Evolutionary conservation across 1,140 invertebrate genomes (phyloP), one percentile per base, ranked within the genome.

Genomic region (Macrostomum lignano): DNA sequence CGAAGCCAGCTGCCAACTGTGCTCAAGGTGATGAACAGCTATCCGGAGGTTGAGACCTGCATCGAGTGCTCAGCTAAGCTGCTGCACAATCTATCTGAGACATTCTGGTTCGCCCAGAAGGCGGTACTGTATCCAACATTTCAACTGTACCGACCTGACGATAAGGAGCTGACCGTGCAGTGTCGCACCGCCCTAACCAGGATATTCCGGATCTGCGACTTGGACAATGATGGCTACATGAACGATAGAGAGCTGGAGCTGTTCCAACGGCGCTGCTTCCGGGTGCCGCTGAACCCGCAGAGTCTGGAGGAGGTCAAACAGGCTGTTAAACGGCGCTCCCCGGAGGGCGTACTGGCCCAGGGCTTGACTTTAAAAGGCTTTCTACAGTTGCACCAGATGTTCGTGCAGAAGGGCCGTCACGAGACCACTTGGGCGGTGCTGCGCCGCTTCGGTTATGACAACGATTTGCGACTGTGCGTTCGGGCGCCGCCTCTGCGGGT

Each of bases 361-460:
- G 74, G 73, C 36, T 72, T 96, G 25, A 91, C 84, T 30, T 62
- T 93, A 39, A 74, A 39, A 68, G 73, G 88, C 28, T 98, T 96
- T 58, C 68, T 93, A 41, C 91, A 81, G 55, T 66, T 98, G 23
- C 84, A 96, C 52, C 79, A 74, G 47, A 63, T 96, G 38, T 96
- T 96, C 56, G 88, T 98, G 61, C 84, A 96, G 63, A 65, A 84
- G 46, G 88, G 88, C 9, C 67, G 84, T 39, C 91, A 94, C 61
- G 88, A 98, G 59, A 96, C 88, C 2, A 94, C 82, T n/a, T 98
- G 88, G 88, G 82, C 82, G 21, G 86, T 94, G n/a, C 55, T 98
- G 23, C 64, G 88, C 36, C 82, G 84, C 51, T 98, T 96, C 67
- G 88, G 88, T 31, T 98, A 98, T 55, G 78, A 91, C 57, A 78